A percentile compares a stretch with the other conserved stretches of the same genome.
phyloP scores from a whole-genome alignment of 2,888 invertebrate species.

The Stratiomys singularior region DNA sequence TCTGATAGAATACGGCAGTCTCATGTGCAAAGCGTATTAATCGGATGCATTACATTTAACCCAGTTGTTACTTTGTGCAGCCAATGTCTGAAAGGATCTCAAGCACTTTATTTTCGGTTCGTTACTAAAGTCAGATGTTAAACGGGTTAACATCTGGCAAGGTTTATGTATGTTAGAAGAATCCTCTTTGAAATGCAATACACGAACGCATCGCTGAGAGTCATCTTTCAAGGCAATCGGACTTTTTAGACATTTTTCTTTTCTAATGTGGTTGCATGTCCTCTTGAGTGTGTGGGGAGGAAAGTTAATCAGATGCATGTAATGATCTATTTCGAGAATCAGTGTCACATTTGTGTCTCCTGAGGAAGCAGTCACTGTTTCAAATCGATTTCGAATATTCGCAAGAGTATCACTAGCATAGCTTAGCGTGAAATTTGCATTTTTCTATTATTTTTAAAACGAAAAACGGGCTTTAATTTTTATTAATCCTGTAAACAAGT shows the following conservation, averaged over 20 bases:
- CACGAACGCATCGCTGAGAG: not conserved
- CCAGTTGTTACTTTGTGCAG: not conserved
- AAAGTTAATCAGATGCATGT: not conserved
- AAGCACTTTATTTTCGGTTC: no score
- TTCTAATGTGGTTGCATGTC: not conserved
- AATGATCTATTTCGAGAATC: constrained; percentile 39
- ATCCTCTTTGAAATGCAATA: not conserved
- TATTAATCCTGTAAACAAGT: not conserved
- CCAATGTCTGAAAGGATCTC: no score
- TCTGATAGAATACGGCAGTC: not conserved
- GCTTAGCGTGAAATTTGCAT: constrained; percentile 18
- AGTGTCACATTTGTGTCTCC: constrained; percentile 31
- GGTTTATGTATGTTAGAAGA: not conserved
- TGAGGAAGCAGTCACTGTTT: constrained; percentile 35
- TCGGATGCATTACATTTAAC: not conserved
- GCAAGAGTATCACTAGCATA: constrained; percentile 32
- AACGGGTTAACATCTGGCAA: not conserved
- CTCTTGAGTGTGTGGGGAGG: not conserved
- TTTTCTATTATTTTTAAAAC: not conserved
- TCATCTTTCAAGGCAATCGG: constrained; percentile 40
- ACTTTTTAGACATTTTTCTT: not conserved
- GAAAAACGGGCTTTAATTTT: not conserved
- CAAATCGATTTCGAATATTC: constrained; percentile 27
- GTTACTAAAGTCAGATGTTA: no score
- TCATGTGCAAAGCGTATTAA: not conserved